Evolutionary conservation across 1,140 invertebrate genomes (phyloP), one percentile per base, ranked within the genome.

Genomic region (Brachionus calyciflorus): DNA sequence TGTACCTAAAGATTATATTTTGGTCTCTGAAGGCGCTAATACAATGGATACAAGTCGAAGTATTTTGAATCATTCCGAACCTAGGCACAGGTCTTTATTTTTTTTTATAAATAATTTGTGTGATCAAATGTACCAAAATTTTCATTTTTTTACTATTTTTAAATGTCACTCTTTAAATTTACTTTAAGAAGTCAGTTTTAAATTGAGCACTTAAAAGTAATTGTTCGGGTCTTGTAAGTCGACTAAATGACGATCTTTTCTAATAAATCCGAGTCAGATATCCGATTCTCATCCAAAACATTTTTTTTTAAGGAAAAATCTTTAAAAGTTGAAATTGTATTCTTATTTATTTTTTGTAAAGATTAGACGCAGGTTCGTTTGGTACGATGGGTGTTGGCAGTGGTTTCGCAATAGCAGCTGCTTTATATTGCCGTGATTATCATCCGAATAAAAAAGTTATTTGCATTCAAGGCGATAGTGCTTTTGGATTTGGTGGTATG

Each of bases 401-500:
- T 2, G 94, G 94, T 14, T 98, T 93, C 85, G 93, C 92, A 0
- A 90, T 96, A 55, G 94, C 94, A 21, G 92, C 94, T 30, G 93
- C 93, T 5, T 85, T 96, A 76, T 94, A 90, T 84, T 94, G 92
- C 81, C 89, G 90, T 79, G 90, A 95, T 80, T 85, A 91, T 84
- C 88, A 88, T 14, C 91, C 92, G 0, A 85, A 86, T 0, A 94
- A 94, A 82, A 87, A 90, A 80, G 93, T 97, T 0, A 86, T 96
- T 41, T 90, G 88, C 79, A 89, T 96, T 0, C 91, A 96, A 86
- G 94, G 95, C 1, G 95, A 98, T 83, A 94, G 92, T 76, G 95
- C 94, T 7, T 96, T 98, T 86, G 95, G 95, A 2, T 98, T 98
- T 85, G 94, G 93, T 75, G 94, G 92, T 65, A 95, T 98, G 93